Conservation (phyloP, 2,113 vertebrate species). For the Anguilla rostrata region DNA sequence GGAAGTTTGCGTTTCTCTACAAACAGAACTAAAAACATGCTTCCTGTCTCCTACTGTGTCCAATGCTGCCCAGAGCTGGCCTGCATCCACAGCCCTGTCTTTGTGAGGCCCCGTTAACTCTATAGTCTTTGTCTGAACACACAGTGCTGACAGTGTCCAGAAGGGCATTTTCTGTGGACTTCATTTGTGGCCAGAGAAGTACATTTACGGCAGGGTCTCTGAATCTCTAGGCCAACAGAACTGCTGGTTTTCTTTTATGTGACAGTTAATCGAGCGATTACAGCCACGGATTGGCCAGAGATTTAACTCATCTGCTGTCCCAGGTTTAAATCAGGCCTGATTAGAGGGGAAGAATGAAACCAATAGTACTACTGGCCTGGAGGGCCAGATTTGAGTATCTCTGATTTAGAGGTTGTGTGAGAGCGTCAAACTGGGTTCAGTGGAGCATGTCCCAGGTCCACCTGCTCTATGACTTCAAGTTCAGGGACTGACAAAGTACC, state of each 20-base stretch:
- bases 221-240: too few species aligned
- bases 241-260: too few species aligned
- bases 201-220: neutral
- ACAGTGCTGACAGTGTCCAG: neutral
- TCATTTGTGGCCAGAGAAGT: neutral
- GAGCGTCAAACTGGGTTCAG: neutral
- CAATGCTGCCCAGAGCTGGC: neutral
- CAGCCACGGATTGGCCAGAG: too few species aligned
- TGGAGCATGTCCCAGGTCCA: neutral
- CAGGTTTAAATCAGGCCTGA: too few species aligned
- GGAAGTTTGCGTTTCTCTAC: neutral
- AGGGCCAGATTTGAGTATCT: too few species aligned
- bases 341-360: too few species aligned
- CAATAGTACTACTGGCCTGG: too few species aligned
- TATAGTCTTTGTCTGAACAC: neutral
- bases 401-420: neutral
- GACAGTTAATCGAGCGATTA: too few species aligned
- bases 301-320: too few species aligned
- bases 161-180: neutral
- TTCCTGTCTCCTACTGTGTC: conserved; percentile 5
- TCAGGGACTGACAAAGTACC: too few species aligned
- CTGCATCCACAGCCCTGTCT: neutral
- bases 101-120: neutral
- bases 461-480: too few species aligned
- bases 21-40: neutral